phyloP scores from a whole-genome alignment of 2,113 vertebrate species.

The Thamnaconus septentrionalis region DNA sequence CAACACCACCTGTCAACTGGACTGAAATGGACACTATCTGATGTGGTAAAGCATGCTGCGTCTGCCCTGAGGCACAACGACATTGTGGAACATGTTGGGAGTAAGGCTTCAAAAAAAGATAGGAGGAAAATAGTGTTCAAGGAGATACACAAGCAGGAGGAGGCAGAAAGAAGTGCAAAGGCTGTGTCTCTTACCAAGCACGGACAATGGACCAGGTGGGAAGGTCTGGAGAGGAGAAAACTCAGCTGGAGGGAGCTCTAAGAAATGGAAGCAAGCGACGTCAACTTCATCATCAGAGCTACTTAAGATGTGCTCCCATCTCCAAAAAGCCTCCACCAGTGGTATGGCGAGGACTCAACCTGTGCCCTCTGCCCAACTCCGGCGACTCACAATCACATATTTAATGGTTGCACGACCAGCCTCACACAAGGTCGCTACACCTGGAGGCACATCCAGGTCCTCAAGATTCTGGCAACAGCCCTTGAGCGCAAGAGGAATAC shows the following conservation, averaged over 20 bases:
- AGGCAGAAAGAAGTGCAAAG: neutral
- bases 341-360: neutral
- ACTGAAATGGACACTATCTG: too few relatives aligned
- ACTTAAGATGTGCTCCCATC: neutral
- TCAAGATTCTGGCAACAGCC: neutral
- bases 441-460: neutral
- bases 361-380: neutral
- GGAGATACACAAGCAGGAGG: neutral
- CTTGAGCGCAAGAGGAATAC: neutral
- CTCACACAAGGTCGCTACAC: neutral
- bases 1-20: too few relatives aligned
- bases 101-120: neutral
- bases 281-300: neutral
- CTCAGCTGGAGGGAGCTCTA: neutral
- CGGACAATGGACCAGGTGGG: constrained; percentile 3
- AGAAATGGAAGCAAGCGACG: neutral
- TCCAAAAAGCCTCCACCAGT: neutral
- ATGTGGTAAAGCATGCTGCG: too few relatives aligned
- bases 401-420: neutral
- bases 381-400: neutral
- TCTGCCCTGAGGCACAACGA: too few relatives aligned
- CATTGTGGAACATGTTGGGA: too few relatives aligned
- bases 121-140: neutral
- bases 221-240: neutral
- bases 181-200: neutral